A percentile compares a stretch with the other conserved stretches of the same genome.
These are phyloP conservation scores for Rotaria sp. DNA, from an alignment of 2,888 invertebrate genomes.

Conservation along the genomic window DNA sequence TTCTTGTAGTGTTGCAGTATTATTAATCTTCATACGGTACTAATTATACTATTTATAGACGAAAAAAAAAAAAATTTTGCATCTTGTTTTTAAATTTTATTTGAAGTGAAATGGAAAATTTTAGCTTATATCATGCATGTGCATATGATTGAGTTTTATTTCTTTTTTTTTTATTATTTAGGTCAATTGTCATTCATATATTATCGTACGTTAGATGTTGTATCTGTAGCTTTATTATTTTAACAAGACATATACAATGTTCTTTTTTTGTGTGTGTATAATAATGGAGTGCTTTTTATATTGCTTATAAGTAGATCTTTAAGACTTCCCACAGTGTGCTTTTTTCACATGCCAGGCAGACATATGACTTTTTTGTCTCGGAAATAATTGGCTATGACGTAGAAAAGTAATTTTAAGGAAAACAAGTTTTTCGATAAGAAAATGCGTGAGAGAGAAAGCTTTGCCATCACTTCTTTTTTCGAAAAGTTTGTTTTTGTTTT, in stretches of 20 bases:
- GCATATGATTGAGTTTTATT: background rate
- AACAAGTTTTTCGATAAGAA: too few relatives aligned
- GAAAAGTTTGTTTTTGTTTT: too few relatives aligned
- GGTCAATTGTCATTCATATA: constrained; percentile 27
- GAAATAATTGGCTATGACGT: too few relatives aligned
- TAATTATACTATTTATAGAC: background rate
- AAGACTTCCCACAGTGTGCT: too few relatives aligned
- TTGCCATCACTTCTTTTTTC: too few relatives aligned
- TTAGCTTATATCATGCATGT: background rate
- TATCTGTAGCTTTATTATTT: background rate
- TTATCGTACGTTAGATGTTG: background rate
- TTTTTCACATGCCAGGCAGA: too few relatives aligned
- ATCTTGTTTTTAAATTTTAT: background rate
- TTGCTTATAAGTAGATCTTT: background rate
- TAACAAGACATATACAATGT: background rate
- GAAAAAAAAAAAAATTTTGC: background rate
- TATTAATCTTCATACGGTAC: constrained; percentile 28
- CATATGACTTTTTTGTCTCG: too few relatives aligned
- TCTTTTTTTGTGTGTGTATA: background rate
- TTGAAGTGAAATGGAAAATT: background rate
- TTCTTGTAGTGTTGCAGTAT: constrained; percentile 12
- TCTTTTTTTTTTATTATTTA: background rate
- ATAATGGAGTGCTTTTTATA: background rate
- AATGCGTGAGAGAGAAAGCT: too few relatives aligned
- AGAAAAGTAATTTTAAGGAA: too few relatives aligned